Conservation (phyloP, 2,888 invertebrate genomes). For the Steromphala cineraria region DNA sequence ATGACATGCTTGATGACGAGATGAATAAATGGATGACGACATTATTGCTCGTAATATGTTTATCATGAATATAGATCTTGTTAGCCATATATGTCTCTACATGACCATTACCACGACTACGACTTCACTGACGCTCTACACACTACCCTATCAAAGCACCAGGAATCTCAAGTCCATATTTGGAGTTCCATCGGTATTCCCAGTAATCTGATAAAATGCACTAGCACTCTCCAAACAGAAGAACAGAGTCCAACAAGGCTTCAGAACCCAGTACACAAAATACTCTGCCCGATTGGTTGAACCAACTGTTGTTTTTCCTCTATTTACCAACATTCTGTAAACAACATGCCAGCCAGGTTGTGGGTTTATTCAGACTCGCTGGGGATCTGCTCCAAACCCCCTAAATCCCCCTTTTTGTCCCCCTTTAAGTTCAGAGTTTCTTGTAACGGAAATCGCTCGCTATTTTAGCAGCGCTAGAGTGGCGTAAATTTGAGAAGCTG, state of each 20-base stretch:
- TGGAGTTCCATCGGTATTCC: not conserved
- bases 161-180: too few relatives aligned
- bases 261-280: not conserved
- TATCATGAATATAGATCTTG: too few relatives aligned
- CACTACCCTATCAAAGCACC: too few relatives aligned
- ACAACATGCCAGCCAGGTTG: not conserved
- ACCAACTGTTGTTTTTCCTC: not conserved
- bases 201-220: not conserved
- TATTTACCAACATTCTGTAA: not conserved
- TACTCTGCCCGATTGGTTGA: not conserved
- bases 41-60: too few relatives aligned
- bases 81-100: too few relatives aligned
- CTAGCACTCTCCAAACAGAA: not conserved
- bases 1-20: too few relatives aligned
- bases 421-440: not conserved
- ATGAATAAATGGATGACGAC: too few relatives aligned
- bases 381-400: not conserved
- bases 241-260: not conserved
- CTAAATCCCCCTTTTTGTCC: not conserved
- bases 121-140: too few relatives aligned
- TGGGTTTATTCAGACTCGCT: not conserved
- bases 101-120: too few relatives aligned
- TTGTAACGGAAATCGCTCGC: not conserved
- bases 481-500: not conserved
- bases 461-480: not conserved